A percentile compares a stretch with the other conserved stretches of the same genome.
phyloP scores from a whole-genome alignment of 2,888 invertebrate genomes.

The Scotopteryx bipunctaria region DNA sequence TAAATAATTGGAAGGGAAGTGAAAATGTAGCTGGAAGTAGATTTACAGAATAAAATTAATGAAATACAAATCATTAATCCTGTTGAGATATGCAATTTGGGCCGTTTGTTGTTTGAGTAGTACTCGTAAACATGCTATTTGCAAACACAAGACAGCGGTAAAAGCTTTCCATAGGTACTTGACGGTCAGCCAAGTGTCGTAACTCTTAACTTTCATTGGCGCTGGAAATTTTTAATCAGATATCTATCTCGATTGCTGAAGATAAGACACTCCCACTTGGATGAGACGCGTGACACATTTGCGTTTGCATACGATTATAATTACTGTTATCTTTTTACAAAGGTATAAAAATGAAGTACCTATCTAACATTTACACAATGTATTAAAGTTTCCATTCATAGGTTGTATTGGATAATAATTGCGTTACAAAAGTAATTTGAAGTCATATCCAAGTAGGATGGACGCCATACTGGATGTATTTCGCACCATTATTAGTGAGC shows the following conservation, averaged over 20 bases:
- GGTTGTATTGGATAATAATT: slow-evolving; percentile 16
- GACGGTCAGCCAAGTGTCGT: slow-evolving; percentile 45
- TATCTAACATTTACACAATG: slow-evolving; percentile 40
- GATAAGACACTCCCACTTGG: slow-evolving; percentile 64
- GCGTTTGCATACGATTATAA: slow-evolving; percentile 53
- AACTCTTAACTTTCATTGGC: slow-evolving; percentile 44
- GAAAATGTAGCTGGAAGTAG: too few relatives aligned
- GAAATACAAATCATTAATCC: too few relatives aligned
- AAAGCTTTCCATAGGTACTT: slow-evolving; percentile 31
- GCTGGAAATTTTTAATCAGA: slow-evolving; percentile 70
- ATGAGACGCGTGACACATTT: slow-evolving; percentile 66
- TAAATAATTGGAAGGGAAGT: too few relatives aligned
- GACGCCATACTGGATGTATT: slow-evolving; percentile 5
- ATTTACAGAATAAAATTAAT: too few relatives aligned
- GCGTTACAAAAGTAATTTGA: too few relatives aligned
- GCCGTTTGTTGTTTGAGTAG: too few relatives aligned
- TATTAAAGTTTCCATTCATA: slow-evolving; percentile 29
- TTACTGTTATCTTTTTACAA: slow-evolving; percentile 57
- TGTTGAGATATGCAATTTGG: too few relatives aligned
- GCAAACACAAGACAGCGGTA: too few relatives aligned
- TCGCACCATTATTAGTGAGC: slow-evolving; percentile 13
- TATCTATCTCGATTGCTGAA: slow-evolving; percentile 67
- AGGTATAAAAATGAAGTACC: slow-evolving; percentile 41
- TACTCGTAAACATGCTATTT: too few relatives aligned
- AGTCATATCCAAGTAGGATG: slow-evolving; percentile 1